A percentile compares a stretch with the other conserved stretches of the same genome.
Conservation (phyloP, 2,888 invertebrate species). For the Andricus quercusramuli region DNA sequence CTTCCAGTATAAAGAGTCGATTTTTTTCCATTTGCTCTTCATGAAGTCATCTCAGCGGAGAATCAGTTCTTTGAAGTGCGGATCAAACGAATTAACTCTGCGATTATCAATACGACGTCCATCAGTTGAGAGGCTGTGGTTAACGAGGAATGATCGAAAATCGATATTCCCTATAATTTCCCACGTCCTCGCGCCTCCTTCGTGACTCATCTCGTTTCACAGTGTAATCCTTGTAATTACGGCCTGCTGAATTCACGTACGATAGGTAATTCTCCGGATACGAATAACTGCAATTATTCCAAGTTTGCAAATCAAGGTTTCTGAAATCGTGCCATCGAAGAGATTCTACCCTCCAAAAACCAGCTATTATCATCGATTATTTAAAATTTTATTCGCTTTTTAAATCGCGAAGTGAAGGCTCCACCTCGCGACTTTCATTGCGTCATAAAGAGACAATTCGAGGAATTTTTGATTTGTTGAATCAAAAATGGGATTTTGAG, state of each 20-base stretch:
- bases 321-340: not conserved
- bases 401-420: not conserved
- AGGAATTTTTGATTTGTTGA: not conserved
- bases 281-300: slow-evolving; percentile 3
- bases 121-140: not conserved
- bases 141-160: slow-evolving; percentile 23
- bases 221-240: slow-evolving; percentile 36
- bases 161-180: slow-evolving; percentile 40
- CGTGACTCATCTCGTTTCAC: slow-evolving; percentile 39
- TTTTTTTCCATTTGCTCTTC: slow-evolving; percentile 7
- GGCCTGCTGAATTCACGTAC: slow-evolving; percentile 28
- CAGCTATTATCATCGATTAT: slow-evolving; percentile 7
- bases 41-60: slow-evolving; percentile 32
- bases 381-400: not conserved
- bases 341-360: not conserved
- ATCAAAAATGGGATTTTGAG: not conserved
- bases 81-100: slow-evolving; percentile 28
- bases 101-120: slow-evolving; percentile 17
- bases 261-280: slow-evolving; percentile 27
- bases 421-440: not conserved
- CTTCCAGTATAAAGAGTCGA: slow-evolving; percentile 18
- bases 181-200: slow-evolving; percentile 25
- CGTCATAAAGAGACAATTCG: not conserved
- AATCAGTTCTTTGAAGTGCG: slow-evolving; percentile 24
- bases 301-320: slow-evolving; percentile 32